A percentile compares a stretch with the other conserved stretches of the same genome.
These are phyloP conservation scores for Phasianus colchicus DNA, from an alignment of 2,113 vertebrate genomes.

Conservation along the genomic window DNA sequence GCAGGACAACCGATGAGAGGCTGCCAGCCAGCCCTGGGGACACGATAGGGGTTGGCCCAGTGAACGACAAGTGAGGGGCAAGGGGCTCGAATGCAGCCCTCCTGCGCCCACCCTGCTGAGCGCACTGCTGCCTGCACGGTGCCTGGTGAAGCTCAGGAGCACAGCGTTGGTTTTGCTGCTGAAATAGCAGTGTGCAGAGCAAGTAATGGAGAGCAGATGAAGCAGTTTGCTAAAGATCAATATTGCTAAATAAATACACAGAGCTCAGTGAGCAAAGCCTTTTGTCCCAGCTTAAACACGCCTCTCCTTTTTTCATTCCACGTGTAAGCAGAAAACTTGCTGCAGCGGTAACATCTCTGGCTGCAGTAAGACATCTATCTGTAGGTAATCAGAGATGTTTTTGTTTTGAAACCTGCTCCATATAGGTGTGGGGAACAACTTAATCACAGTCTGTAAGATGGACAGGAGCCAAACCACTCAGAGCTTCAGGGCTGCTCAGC, in stretches of 20 bases:
- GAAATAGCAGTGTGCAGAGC: not conserved
- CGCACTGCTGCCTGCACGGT: not conserved
- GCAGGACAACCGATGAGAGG: accelerated
- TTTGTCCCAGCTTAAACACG: not conserved
- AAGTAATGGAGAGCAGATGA: slow-evolving; percentile 10
- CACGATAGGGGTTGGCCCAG: not conserved
- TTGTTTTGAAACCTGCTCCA: not conserved
- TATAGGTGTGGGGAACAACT: not conserved
- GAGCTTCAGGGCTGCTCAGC: not conserved
- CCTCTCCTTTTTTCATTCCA: not conserved
- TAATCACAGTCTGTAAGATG: not conserved
- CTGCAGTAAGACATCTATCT: not conserved
- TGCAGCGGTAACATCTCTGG: not conserved
- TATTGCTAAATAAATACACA: not conserved
- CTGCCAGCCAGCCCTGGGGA: not conserved
- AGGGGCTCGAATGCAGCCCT: accelerated
- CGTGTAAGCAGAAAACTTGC: not conserved
- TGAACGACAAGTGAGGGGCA: not conserved
- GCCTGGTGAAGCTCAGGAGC: not conserved
- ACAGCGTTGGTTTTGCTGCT: not conserved
- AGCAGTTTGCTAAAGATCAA: slow-evolving; percentile 9
- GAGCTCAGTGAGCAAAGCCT: not conserved
- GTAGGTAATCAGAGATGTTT: not conserved
- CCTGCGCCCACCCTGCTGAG: accelerated
- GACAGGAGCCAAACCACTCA: not conserved